Percentiles rank a stretch among this genome's conserved stretches.
Conservation (phyloP, 2,888 invertebrate genomes). For the Limnephilus marmoratus region DNA sequence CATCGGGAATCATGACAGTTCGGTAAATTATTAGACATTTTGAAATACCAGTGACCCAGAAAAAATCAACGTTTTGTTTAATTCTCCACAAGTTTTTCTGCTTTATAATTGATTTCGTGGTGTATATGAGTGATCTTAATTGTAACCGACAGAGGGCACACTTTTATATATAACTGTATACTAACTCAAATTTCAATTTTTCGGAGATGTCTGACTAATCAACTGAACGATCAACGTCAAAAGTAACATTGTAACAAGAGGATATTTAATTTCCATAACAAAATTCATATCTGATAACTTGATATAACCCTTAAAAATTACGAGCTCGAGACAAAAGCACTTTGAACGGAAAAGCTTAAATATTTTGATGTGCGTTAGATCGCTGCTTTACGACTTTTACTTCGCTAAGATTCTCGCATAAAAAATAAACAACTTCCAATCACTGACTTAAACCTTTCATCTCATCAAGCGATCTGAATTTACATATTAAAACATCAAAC, state of each 20-base stretch:
- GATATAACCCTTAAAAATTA: not conserved
- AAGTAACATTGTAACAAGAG: not conserved
- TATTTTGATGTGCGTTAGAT: not conserved
- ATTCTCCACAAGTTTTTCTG: too few relatives aligned
- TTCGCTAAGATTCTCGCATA: not conserved
- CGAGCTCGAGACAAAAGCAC: not conserved
- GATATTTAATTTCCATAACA: not conserved
- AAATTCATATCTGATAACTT: not conserved
- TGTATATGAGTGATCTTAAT: too few relatives aligned
- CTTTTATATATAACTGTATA: too few relatives aligned
- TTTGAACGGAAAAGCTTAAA: not conserved
- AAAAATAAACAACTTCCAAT: not conserved
- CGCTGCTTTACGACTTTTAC: not conserved
- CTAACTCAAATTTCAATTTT: too few relatives aligned
- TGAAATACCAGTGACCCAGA: too few relatives aligned
- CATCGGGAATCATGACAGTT: too few relatives aligned
- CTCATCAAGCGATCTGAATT: not conserved
- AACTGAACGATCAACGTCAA: too few relatives aligned
- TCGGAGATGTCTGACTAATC: too few relatives aligned
- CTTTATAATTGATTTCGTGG: too few relatives aligned
- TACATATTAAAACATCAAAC: not conserved
- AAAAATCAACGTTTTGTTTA: too few relatives aligned
- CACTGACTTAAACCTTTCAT: not conserved
- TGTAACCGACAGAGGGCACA: too few relatives aligned
- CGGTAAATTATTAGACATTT: too few relatives aligned